phyloP scores from a whole-genome alignment of 2,797 vertebrate genomes.

The Syngnathus rostellatus region DNA sequence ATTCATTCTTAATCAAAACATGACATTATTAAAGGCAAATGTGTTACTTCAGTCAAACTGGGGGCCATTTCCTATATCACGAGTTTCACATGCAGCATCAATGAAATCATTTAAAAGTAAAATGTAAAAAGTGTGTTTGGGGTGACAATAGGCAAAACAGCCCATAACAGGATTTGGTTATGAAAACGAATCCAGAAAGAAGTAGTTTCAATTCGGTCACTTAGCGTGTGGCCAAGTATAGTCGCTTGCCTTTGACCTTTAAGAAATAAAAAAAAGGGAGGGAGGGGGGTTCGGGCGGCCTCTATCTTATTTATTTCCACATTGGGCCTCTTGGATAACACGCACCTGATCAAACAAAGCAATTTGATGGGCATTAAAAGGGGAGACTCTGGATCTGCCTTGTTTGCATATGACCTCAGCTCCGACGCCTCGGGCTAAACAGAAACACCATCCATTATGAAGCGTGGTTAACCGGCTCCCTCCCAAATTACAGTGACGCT shows the following conservation, averaged over 20 bases:
- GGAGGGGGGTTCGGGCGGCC: not conserved
- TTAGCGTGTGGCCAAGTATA: slow-evolving; percentile 5
- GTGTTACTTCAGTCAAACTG: too few relatives aligned
- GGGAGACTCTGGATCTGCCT: slow-evolving; percentile 45
- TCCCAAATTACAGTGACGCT: slow-evolving; percentile 68
- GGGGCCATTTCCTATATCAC: not conserved
- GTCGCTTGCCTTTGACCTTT: not conserved
- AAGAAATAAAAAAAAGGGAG: slow-evolving; percentile 12
- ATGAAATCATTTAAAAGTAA: not conserved
- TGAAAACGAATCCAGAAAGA: not conserved
- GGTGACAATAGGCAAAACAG: not conserved
- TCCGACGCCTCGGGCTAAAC: slow-evolving; percentile 66
- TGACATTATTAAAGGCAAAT: too few relatives aligned
- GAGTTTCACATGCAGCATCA: too few relatives aligned
- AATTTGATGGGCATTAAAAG: slow-evolving; percentile 34
- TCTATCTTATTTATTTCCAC: slow-evolving; percentile 2
- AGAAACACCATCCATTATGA: slow-evolving; percentile 72
- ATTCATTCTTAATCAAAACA: too few relatives aligned
- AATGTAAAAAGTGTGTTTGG: not conserved
- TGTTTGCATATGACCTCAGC: slow-evolving; percentile 69
- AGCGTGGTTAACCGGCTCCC: slow-evolving; percentile 66
- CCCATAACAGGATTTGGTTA: not conserved
- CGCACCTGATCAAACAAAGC: slow-evolving; percentile 33
- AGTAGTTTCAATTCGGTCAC: not conserved
- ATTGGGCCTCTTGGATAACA: slow-evolving; percentile 3